Base-by-base conservation (phyloP, 2,113 vertebrate species). In the Cebus imitator region DNA sequence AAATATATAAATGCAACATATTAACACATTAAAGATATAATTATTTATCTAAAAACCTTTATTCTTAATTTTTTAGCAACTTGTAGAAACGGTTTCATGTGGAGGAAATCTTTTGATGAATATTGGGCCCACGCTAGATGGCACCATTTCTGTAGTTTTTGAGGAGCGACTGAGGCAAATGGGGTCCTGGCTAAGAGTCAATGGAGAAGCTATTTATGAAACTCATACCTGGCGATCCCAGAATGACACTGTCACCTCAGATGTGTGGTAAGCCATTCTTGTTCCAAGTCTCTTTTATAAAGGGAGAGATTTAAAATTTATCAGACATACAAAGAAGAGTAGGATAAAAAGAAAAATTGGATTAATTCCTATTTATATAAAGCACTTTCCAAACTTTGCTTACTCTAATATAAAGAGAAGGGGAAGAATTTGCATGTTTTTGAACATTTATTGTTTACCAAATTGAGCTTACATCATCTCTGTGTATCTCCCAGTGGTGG, bases 91-190 rank as follows among this genome's bases (percentile, higher is more conserved):
- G 0, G 99, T 99, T 75, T 99, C 99, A 8, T 99, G 99, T 72
- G 99, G 99, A 50, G 99, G 99, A 90, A 99, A 99, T 97, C 98
- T 99, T 92, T 97, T 99, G 98, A 97, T 99, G 99, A 99, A 99
- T 76, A 95, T 99, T 0, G 99, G 99, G 0, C 99, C 99, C 79
- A 99, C 99, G 4, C 98, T 98, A 0, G 99, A 99, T 0, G 99
- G 99, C 3, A 98, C 97, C 83, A 99, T 99, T 4, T 30, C 98
- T 30, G 98, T 99, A 25, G 91, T 99, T 97, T 99, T 99, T 75
- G 99, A 99, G 98, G 99, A 99, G 94, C 99, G 99, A 61, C 98
- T 99, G 96, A 98, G 98, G 96, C 99, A 99, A 98, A 98, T 99
- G 98, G 99, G 99, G 3, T 94, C 97, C 92, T 99, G 99, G 99